A percentile compares a stretch with the other conserved stretches of the same genome.
Evolutionary conservation across 2,888 invertebrate species (phyloP).

Genomic region (Allolobophora icterica): DNA sequence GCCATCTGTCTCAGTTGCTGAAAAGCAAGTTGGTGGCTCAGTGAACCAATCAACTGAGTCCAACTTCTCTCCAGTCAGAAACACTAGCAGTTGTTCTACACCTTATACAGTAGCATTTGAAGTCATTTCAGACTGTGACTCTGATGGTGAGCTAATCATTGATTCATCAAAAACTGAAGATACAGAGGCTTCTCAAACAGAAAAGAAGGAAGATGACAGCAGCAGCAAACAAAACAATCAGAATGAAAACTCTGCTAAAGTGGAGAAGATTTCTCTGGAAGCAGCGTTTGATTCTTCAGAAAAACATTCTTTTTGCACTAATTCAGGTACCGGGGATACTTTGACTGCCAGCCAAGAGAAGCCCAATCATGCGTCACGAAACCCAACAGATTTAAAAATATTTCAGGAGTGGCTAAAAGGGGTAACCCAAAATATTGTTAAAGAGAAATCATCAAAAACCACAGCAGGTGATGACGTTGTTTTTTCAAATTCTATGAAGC

Average conservation of each 20-base stretch:
- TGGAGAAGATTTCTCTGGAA: background rate
- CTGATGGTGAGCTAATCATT: background rate
- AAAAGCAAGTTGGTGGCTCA: background rate
- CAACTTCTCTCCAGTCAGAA: background rate
- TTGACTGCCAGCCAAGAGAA: background rate
- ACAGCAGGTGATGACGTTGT: background rate
- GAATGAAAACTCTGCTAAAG: background rate
- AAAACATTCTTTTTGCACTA: background rate
- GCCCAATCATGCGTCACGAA: background rate
- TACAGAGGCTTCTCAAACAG: background rate
- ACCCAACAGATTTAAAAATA: background rate
- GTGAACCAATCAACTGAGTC: background rate
- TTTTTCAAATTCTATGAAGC: background rate
- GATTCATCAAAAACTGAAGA: slow-evolving; percentile 1
- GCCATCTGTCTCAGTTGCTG: background rate
- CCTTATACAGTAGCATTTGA: background rate
- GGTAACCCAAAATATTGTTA: background rate
- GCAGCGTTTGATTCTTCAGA: background rate
- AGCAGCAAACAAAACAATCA: background rate
- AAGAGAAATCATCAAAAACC: background rate
- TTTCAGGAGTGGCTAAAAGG: slow-evolving; percentile 17
- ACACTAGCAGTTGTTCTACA: background rate
- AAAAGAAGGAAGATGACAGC: background rate
- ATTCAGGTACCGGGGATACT: background rate
- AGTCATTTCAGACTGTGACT: background rate